Percentiles rank a stretch among this genome's conserved stretches.
Conservation (phyloP, 2,888 invertebrate genomes). For the Apamea monoglypha region DNA sequence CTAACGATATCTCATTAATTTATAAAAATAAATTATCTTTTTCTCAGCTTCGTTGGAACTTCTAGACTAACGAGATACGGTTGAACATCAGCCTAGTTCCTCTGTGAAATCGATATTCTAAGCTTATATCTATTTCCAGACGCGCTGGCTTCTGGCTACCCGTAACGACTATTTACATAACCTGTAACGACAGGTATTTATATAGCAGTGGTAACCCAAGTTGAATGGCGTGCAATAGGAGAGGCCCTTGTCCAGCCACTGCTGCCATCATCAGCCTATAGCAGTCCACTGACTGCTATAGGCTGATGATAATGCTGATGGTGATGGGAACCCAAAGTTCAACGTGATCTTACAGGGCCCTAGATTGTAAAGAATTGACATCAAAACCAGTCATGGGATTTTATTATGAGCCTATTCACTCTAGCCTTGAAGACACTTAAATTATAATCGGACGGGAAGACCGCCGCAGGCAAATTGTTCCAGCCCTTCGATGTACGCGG, state of each 20-base stretch:
- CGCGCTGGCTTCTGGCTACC: slow-evolving; percentile 23
- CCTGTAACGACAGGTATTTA: slow-evolving; percentile 1
- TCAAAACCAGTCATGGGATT: neutral
- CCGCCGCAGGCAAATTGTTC: too few relatives aligned
- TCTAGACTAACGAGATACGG: neutral
- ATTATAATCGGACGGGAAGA: too few relatives aligned
- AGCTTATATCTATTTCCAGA: slow-evolving; percentile 20
- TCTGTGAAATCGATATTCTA: slow-evolving; percentile 25
- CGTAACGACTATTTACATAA: slow-evolving; percentile 31
- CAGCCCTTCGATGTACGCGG: too few relatives aligned
- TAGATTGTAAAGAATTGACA: neutral
- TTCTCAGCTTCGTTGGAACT: neutral
- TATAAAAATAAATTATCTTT: neutral
- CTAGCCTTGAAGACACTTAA: too few relatives aligned
- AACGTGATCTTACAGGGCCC: neutral
- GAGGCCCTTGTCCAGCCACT: too few relatives aligned
- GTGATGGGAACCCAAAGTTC: neutral
- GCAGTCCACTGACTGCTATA: too few relatives aligned
- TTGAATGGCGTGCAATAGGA: too few relatives aligned
- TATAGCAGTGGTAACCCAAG: neutral
- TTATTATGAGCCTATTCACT: too few relatives aligned
- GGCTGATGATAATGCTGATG: too few relatives aligned
- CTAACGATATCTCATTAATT: neutral
- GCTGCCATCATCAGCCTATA: too few relatives aligned
- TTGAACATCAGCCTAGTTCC: neutral